Evolutionary conservation across 2,888 invertebrate genomes (phyloP).

Genomic region (Conomelus anceps): DNA sequence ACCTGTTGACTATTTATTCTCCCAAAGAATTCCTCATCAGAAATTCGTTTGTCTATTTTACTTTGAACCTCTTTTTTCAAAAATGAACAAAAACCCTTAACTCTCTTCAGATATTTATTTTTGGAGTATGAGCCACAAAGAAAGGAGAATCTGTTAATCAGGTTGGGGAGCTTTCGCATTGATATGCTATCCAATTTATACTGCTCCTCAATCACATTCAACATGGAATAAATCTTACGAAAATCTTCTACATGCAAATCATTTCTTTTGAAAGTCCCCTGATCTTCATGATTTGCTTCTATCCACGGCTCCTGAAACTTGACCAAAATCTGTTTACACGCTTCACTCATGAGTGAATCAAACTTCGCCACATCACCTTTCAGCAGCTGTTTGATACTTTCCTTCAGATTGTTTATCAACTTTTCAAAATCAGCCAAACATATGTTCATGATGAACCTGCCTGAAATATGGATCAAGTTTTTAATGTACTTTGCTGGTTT

Average conservation of each 20-base stretch:
- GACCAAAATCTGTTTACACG: not conserved
- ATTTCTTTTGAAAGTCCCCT: not conserved
- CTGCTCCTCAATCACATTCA: not conserved
- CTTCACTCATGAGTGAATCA: not conserved
- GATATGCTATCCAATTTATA: not conserved
- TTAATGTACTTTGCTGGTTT: not conserved
- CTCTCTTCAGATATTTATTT: not conserved
- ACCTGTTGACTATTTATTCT: too few relatives aligned
- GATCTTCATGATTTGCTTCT: not conserved
- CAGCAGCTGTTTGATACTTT: not conserved
- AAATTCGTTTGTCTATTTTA: not conserved
- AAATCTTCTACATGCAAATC: not conserved
- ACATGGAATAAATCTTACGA: not conserved
- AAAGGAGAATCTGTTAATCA: not conserved
- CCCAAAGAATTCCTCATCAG: too few relatives aligned
- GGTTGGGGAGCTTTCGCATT: not conserved
- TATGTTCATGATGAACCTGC: not conserved
- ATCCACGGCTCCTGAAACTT: not conserved
- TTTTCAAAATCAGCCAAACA: not conserved
- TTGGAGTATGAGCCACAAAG: not conserved
- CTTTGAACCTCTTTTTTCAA: not conserved
- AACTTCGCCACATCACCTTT: not conserved
- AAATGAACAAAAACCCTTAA: not conserved
- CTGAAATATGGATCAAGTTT: not conserved
- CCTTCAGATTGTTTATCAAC: not conserved